These are phyloP conservation scores for Cantharis nigra DNA, from an alignment of 2,888 invertebrate genomes.

Conservation along the genomic window DNA sequence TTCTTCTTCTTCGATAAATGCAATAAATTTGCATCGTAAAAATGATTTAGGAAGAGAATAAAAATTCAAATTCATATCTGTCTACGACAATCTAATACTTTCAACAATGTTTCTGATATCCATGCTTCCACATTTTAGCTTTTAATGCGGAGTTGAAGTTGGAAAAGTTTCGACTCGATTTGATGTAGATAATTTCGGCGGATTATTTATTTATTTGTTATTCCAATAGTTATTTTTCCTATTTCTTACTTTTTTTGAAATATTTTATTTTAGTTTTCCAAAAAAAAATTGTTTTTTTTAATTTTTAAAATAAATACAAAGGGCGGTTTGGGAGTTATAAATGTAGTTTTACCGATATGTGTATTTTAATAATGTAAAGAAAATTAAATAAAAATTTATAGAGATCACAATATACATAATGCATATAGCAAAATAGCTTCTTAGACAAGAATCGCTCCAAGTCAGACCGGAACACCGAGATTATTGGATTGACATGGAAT, in stretches of 20 bases:
- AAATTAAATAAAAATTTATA: slow-evolving; percentile 2
- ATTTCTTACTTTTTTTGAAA: too few relatives aligned
- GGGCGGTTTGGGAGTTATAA: background rate
- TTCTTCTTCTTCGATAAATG: too few relatives aligned
- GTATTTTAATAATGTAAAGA: background rate
- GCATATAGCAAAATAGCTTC: slow-evolving; percentile 46
- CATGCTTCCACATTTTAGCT: background rate
- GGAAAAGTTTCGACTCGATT: background rate
- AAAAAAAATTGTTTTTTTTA: background rate
- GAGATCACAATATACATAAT: slow-evolving; percentile 45
- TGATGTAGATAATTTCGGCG: background rate
- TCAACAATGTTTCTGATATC: background rate
- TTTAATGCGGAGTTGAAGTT: background rate
- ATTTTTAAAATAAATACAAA: background rate
- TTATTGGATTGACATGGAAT: slow-evolving; percentile 58
- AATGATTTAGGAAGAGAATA: background rate
- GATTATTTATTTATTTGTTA: background rate
- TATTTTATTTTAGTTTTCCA: too few relatives aligned
- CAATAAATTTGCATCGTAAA: background rate
- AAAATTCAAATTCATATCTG: background rate
- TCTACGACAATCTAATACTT: background rate
- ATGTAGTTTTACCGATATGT: background rate
- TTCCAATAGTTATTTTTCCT: background rate
- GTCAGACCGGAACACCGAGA: slow-evolving; percentile 56
- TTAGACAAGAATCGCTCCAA: slow-evolving; percentile 50